These are phyloP conservation scores for Channa striata DNA, from an alignment of 2,797 vertebrate species.

Conservation along the genomic window DNA sequence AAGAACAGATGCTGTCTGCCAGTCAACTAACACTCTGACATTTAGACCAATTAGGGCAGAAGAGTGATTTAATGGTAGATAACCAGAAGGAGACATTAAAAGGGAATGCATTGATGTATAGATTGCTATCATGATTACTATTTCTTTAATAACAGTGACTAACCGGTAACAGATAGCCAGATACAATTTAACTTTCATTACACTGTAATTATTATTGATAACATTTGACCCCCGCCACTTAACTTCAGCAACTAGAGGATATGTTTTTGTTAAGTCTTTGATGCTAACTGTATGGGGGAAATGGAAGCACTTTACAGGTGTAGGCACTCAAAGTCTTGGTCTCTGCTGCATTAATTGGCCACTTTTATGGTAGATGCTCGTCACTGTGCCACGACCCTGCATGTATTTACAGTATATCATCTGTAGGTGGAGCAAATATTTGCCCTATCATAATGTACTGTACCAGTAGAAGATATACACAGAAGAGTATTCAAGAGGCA, in stretches of 20 bases:
- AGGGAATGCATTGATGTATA: conserved; percentile 52
- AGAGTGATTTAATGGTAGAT: conserved; percentile 65
- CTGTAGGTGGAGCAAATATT: too few species aligned
- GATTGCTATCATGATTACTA: conserved; percentile 53
- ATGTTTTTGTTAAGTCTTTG: too few species aligned
- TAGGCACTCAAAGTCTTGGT: too few species aligned
- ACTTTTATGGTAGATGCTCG: too few species aligned
- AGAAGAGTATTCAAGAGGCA: too few species aligned
- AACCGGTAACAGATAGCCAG: conserved; percentile 24
- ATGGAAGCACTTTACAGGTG: too few species aligned
- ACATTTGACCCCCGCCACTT: too few species aligned
- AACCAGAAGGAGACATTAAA: conserved; percentile 57
- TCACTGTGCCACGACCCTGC: too few species aligned
- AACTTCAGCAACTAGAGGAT: not conserved
- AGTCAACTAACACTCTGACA: conserved; percentile 75
- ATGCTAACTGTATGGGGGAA: not conserved
- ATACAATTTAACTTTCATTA: conserved; percentile 25
- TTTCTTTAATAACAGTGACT: conserved; percentile 31
- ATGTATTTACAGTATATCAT: too few species aligned
- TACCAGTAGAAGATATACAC: too few species aligned
- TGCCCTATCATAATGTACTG: too few species aligned
- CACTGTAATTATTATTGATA: conserved; percentile 6
- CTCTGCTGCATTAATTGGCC: too few species aligned
- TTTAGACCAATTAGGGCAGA: conserved; percentile 79
- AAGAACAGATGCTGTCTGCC: conserved; percentile 78